Evolutionary conservation across 2,888 invertebrate genomes (phyloP).

Genomic region (Macroteleia sp.): DNA sequence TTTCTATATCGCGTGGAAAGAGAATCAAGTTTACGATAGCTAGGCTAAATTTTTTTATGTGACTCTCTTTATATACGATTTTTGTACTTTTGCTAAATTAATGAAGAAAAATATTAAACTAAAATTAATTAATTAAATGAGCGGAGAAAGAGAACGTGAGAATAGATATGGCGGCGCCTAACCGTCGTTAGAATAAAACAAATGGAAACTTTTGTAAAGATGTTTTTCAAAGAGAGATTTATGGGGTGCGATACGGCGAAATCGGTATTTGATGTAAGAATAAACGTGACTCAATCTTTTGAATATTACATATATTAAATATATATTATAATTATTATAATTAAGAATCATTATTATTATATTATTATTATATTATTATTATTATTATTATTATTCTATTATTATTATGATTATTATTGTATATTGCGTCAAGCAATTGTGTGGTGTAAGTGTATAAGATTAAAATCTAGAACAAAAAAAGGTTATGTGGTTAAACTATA

Average conservation of each 20-base stretch:
- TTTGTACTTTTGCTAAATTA: constrained; percentile 52
- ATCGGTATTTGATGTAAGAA: constrained; percentile 53
- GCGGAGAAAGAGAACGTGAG: background rate
- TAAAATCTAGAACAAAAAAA: constrained; percentile 65
- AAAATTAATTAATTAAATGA: too few relatives aligned
- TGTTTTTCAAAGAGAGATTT: constrained; percentile 78
- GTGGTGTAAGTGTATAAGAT: constrained; percentile 68
- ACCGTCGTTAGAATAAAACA: constrained; percentile 37
- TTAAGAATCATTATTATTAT: constrained; percentile 43
- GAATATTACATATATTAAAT: constrained; percentile 61
- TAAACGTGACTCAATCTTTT: constrained; percentile 65
- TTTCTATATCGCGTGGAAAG: constrained; percentile 15
- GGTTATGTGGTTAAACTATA: constrained; percentile 82
- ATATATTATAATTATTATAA: constrained; percentile 55
- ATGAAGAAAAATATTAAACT: constrained; percentile 3
- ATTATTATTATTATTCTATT: constrained; percentile 45
- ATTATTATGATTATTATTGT: constrained; percentile 49
- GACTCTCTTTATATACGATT: constrained; percentile 29
- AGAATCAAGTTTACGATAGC: constrained; percentile 39
- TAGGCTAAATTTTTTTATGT: constrained; percentile 31
- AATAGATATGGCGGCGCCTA: background rate
- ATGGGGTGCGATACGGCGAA: constrained; percentile 68
- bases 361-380: too few relatives aligned
- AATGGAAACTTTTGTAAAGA: constrained; percentile 74
- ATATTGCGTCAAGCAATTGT: constrained; percentile 63